These are phyloP conservation scores for Megalops cyprinoides DNA, from an alignment of 2,797 vertebrate species.

Conservation along the genomic window DNA sequence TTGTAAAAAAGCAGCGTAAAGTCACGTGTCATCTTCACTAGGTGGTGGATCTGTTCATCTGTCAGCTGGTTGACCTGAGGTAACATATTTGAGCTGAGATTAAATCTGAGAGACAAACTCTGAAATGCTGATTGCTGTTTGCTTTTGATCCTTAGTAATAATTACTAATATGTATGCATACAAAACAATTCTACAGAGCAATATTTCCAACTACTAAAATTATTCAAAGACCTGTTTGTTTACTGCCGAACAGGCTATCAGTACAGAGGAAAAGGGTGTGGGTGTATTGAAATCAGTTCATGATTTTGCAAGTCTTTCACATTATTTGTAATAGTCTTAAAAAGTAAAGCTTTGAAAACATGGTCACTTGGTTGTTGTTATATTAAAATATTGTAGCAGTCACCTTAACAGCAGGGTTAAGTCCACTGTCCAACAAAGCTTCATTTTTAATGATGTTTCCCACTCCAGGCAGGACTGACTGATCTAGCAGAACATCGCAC, in stretches of 20 bases:
- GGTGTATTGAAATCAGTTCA: too few species aligned
- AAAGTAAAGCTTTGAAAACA: too few species aligned
- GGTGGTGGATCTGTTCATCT: constrained; percentile 72
- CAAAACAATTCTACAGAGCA: not conserved
- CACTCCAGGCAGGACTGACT: constrained; percentile 88
- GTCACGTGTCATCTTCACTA: constrained; percentile 90
- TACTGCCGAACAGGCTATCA: too few species aligned
- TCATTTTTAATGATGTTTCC: constrained; percentile 98
- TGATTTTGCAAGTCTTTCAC: too few species aligned
- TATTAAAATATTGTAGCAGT: not conserved
- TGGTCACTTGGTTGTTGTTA: not conserved
- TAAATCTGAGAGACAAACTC: not conserved
- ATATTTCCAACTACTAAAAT: too few species aligned
- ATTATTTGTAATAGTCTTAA: too few species aligned
- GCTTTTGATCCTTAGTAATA: constrained; percentile 5
- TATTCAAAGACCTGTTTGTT: too few species aligned
- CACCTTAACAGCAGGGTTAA: constrained; percentile 88
- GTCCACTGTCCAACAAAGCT: constrained; percentile 88
- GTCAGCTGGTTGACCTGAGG: constrained; percentile 83
- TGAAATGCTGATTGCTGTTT: not conserved
- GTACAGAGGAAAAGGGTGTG: too few species aligned
- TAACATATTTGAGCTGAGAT: constrained; percentile 18
- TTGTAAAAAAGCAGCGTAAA: constrained; percentile 94
- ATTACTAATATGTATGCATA: constrained; percentile 16
- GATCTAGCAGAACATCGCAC: constrained; percentile 91